Percentiles rank a stretch among this genome's conserved stretches.
These are phyloP conservation scores for Phortica okadai DNA, from an alignment of 2,888 invertebrate species.

Conservation along the genomic window DNA sequence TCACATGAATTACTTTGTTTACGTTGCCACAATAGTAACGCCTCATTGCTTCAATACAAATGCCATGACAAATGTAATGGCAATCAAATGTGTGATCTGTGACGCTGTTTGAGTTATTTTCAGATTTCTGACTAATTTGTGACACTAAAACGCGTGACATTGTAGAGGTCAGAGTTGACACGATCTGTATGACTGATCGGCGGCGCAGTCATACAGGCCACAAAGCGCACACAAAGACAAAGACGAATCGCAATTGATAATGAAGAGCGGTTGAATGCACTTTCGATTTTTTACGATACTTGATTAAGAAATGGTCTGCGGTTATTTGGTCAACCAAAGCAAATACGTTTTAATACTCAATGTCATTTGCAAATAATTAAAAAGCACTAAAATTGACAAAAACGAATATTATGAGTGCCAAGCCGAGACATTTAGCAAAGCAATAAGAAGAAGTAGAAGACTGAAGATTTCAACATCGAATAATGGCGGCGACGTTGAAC, in stretches of 20 bases:
- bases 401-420: conserved; percentile 8
- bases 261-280: conserved; percentile 57
- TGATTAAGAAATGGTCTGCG: conserved; percentile 12
- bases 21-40: conserved; percentile 14
- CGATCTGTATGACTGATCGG: not conserved
- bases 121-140: conserved; percentile 17
- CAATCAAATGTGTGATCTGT: not conserved
- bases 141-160: conserved; percentile 20
- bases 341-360: conserved; percentile 17
- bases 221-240: not conserved
- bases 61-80: conserved; percentile 2
- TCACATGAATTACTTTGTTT: conserved; percentile 14
- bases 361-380: conserved; percentile 26
- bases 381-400: conserved; percentile 10
- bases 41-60: conserved; percentile 13
- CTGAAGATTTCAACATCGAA: not conserved
- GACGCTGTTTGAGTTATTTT: conserved; percentile 20
- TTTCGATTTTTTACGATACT: conserved; percentile 49
- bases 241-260: conserved; percentile 25
- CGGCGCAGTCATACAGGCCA: too few relatives aligned
- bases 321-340: conserved; percentile 1
- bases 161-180: conserved; percentile 14
- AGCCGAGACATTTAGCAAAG: not conserved
- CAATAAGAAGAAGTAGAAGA: too few relatives aligned
- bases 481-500: not conserved